phyloP scores from a whole-genome alignment of 2,888 invertebrate genomes.

The Parnassius apollo region DNA sequence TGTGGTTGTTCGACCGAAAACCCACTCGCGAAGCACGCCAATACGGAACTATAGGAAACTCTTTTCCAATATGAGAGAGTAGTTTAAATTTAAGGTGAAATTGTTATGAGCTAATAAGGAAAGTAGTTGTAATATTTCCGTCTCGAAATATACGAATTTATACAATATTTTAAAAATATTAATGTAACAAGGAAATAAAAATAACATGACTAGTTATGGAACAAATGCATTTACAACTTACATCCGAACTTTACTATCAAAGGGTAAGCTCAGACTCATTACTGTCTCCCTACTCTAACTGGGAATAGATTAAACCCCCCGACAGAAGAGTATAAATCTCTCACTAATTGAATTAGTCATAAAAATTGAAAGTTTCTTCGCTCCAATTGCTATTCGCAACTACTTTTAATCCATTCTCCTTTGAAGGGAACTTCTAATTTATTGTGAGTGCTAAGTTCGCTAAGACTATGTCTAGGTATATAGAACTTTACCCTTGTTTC shows the following conservation, averaged over 20 bases:
- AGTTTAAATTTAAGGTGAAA: no score
- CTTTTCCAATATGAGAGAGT: no score
- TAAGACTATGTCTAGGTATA: conserved; percentile 59
- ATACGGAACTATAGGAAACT: no score
- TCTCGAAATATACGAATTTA: no score
- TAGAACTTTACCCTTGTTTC: conserved; percentile 61
- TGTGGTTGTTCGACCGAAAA: no score
- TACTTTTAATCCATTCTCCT: conserved; percentile 79
- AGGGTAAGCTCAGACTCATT: conserved; percentile 45
- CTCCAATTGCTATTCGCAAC: conserved; percentile 60
- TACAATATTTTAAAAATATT: background rate
- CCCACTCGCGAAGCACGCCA: no score
- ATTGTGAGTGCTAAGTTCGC: conserved; percentile 78
- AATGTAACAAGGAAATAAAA: background rate
- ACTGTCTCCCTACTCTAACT: conserved; percentile 48
- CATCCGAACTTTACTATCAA: conserved; percentile 52
- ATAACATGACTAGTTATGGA: conserved; percentile 35
- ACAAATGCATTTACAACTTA: conserved; percentile 48
- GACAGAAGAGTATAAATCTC: conserved; percentile 67
- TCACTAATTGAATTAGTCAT: conserved; percentile 76
- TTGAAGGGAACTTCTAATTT: conserved; percentile 77
- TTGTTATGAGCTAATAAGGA: no score
- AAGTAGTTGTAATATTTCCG: no score
- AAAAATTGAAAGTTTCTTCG: conserved; percentile 77
- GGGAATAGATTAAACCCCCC: conserved; percentile 48